Base-by-base conservation (phyloP, 2,797 vertebrate genomes). In the Phyllotis vaccarum region DNA sequence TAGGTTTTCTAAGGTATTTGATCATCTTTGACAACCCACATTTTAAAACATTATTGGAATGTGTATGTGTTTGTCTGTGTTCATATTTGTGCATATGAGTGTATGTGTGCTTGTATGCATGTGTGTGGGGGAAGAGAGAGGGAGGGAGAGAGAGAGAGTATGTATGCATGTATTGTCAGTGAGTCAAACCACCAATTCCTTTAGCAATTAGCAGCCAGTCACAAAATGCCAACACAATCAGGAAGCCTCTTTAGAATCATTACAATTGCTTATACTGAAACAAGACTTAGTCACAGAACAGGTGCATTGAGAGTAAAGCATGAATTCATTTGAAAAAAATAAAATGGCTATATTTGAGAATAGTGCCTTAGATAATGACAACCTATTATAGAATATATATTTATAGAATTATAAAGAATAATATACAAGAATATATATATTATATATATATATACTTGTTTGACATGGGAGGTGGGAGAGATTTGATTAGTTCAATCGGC, bases 221-320 rank as follows among this genome's bases (percentile, higher is more conserved):
- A 90, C 29, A 95, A 93, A 96, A 93, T 96, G 54, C 89, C 52
- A 97, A 49, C 79, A 91, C 90, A 97, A 97, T 46, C 31, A 54
- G 92, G 80, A 96, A 94, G 92, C 22, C 52, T 96, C 52, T 96
- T 94, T 58, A 96, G 80, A 97, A 68, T 97, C 79, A 89, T 82
- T 96, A 80, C 97, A 96, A 46, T 93, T 95, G 74, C 96, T 95
- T 93, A 56, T 86, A 70, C 29, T 95, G 89, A 97, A 70, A 10
- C 56, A 95, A 31, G 40, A 8, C 34, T 97, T 86, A 96, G 74
- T 98, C 91, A 97, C 75, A n/a, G 60, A 94, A 58, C 95, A 98
- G 95, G 90, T 95, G 89, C 62, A 97, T 12, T 94, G 52, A 97
- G 72, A 75, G 98, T 97, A 95, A 98, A 97, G 97, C 60, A 95